Base-by-base conservation (phyloP, 2,113 vertebrate genomes). In the Nyctibius bracteatus region DNA sequence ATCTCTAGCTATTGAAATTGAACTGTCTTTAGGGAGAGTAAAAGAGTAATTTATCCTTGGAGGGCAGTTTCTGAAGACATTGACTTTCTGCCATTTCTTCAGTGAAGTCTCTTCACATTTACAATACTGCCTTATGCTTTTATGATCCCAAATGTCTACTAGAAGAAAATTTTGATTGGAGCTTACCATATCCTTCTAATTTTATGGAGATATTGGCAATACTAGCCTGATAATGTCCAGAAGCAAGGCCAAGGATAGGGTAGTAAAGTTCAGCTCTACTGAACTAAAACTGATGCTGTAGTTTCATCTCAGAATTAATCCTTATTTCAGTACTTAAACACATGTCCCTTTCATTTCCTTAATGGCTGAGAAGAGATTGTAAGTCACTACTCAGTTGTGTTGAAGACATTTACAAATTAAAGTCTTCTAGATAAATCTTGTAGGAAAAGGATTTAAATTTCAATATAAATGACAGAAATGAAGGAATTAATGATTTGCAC, bases 241-340 rank as follows among this genome's bases (percentile, higher is more conserved):
- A 90, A 74, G 35, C 41, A 82, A 89, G 55, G 70, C 77, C 39
- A 75, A 65, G 72, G 65, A 21, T 2, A 58, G 14, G 18, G 49
- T 47, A 78, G 83, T 71, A 88, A 92, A 96, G 79, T 92, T 92
- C 86, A 85, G 75, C 92, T 96, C 86, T 91, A 37, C 62, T 94
- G 92, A 90, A 74, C 55, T 90, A 61, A 68, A 84, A 74, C 62
- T 20, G 39, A 39, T 93, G 31, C 8, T 81, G 18, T 17, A 78
- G 54, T 22, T 74, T 95, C 27, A 46, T 77, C 54, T 81, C 25
- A 22, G 87, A 70, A 86, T 8, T 8, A 87, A 93, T 90, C 43
- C 44, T 68, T 94, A 41, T 83, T 89, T 47, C 59, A 77, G 16
- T 73, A 67, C 30, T 85, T 89, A 79, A 88, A 82, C 8, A 24